Base-by-base conservation (phyloP, 2,797 vertebrate species). In the Ammospiza maritima region DNA sequence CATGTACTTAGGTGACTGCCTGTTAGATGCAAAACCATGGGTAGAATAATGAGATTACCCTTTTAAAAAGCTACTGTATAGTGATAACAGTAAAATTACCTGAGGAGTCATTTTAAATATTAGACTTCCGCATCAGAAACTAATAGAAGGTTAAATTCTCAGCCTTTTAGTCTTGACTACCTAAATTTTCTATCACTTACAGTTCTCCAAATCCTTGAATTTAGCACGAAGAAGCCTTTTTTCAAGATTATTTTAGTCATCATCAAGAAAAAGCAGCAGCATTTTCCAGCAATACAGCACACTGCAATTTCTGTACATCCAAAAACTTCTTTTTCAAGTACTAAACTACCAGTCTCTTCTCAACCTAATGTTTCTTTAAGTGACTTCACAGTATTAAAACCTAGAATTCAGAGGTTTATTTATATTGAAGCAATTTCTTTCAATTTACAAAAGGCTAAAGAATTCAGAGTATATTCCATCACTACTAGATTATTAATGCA, bases 351-450 rank as follows among this genome's bases (percentile, higher is more conserved):
- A 3, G 3, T 6, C 13, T 57, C 10, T 38, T 64, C 36, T 73
- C 36, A 80, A 60, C 16, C 30, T 76, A 72, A 13, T 84, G 18
- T 67, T 95, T 91, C 48, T 61, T n/a, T 92, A 53, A 80, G 20
- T 93, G 32, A 78, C 7, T 93, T 54, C 11, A 34, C 6, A 3
- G 40, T 67, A 51, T 60, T 81, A 58, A 34, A 89, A 36, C 10
- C 32, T 53, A 83, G 57, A 64, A 85, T 16, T 92, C 10, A 73
- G 88, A 27, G 6, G 27, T 40, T 40, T 61, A 30, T 45, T 47
- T 84, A 75, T 75, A 50, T 5, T 88, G 72, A 89, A 95, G 30
- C 8, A 83, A 70, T 92, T 91, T 95, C 45, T 94, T 85, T 89
- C 70, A 92, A 30, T 85, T 93, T 91, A 85, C 30, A 69, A 94